Evolutionary conservation across 2,888 invertebrate species (phyloP).

Genomic region (Meiosimyza platycephala): DNA sequence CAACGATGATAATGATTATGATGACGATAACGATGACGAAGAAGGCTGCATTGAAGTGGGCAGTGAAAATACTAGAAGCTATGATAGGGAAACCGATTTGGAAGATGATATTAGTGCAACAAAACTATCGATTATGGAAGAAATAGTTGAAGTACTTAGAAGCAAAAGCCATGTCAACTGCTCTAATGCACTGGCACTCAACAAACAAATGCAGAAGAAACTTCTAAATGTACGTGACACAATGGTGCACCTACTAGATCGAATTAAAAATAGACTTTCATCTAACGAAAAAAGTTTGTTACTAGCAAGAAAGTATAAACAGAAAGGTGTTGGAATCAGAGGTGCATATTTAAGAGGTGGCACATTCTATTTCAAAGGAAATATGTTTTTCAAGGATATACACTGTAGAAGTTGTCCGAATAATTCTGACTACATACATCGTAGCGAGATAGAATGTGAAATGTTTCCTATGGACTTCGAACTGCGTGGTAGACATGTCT

Average conservation of each 20-base stretch:
- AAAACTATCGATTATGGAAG: slow-evolving; percentile 21
- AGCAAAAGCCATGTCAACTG: slow-evolving; percentile 38
- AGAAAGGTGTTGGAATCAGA: slow-evolving; percentile 49
- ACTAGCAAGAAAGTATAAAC: slow-evolving; percentile 9
- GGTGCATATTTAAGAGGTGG: slow-evolving; percentile 68
- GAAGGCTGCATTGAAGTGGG: neutral
- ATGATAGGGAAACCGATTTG: neutral
- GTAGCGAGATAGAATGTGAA: slow-evolving; percentile 58
- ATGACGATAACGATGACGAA: neutral
- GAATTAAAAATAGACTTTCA: slow-evolving; percentile 50
- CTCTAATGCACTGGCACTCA: slow-evolving; percentile 54
- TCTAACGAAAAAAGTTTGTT: slow-evolving; percentile 52
- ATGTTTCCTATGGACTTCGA: slow-evolving; percentile 67
- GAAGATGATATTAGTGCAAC: neutral
- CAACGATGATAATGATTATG: slow-evolving; percentile 3
- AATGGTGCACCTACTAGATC: slow-evolving; percentile 48
- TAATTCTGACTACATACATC: slow-evolving; percentile 73
- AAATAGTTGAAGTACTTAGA: slow-evolving; percentile 26
- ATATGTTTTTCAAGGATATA: slow-evolving; percentile 75
- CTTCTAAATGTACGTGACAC: slow-evolving; percentile 50
- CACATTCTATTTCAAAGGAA: slow-evolving; percentile 67
- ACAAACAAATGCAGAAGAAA: slow-evolving; percentile 55
- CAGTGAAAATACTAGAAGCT: neutral
- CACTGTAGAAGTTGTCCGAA: slow-evolving; percentile 69
- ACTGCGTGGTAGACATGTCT: slow-evolving; percentile 67